Evolutionary conservation across 30 jellyfish, hydroid and myxozoan genomes (phyloP).

Genomic region (Cassiopea xamachana): DNA sequence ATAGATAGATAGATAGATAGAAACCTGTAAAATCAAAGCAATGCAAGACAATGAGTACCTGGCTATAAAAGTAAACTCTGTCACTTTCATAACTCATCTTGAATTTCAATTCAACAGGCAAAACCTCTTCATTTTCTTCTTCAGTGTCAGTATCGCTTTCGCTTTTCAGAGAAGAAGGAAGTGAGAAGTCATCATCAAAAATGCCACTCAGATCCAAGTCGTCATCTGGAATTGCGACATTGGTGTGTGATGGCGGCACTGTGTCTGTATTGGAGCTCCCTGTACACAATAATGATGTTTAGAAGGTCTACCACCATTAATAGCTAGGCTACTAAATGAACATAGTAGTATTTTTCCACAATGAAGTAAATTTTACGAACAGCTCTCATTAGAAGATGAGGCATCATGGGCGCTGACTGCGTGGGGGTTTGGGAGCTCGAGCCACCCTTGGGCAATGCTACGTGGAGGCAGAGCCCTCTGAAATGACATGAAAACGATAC

Average conservation of each 20-base stretch:
- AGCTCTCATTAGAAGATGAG: too few relatives aligned
- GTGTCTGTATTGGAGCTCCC: neutral
- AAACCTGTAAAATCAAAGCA: neutral
- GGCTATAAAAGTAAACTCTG: slow-evolving; percentile 54
- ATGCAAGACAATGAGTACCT: slow-evolving; percentile 14
- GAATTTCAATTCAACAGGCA: slow-evolving; percentile 24
- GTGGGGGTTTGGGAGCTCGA: too few relatives aligned
- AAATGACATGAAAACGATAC: too few relatives aligned
- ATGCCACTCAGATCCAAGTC: slow-evolving; percentile 32
- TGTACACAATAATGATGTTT: neutral
- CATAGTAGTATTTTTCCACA: too few relatives aligned
- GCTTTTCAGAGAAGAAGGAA: slow-evolving; percentile 18
- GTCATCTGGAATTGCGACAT: slow-evolving; percentile 3
- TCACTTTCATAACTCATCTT: slow-evolving; percentile 76
- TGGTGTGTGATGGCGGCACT: neutral
- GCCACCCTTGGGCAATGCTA: too few relatives aligned
- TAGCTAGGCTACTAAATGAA: too few relatives aligned
- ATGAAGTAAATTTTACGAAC: too few relatives aligned
- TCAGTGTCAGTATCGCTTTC: neutral
- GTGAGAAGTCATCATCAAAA: slow-evolving; percentile 50
- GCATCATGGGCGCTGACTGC: too few relatives aligned
- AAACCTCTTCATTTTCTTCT: slow-evolving; percentile 56
- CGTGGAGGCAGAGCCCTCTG: too few relatives aligned
- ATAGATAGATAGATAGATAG: too few relatives aligned
- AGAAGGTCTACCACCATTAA: too few relatives aligned